Evolutionary conservation across 2,113 vertebrate genomes (phyloP), one percentile per base, ranked within the genome.

Genomic region (Nothoprocta pentlandii): DNA sequence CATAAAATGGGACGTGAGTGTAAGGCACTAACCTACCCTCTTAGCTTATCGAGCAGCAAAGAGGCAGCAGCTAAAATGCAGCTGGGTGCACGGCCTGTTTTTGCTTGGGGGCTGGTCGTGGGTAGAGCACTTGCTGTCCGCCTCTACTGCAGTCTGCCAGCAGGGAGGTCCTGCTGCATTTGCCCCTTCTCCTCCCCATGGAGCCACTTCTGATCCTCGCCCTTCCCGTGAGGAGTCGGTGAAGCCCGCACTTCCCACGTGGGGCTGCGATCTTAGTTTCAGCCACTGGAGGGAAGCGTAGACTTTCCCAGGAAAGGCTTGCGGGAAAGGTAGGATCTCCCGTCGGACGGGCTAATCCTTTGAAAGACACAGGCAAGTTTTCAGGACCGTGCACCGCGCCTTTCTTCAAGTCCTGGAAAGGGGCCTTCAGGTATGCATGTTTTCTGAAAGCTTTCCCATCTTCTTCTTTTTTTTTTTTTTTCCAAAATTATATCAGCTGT

Each of bases 231-330:
- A 25, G 51, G 25, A 42, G 12, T 13, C 68, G 30, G 23, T 44
- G 17, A 32, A 15, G 3, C 8, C 25, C 2, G 0, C 0, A 0
- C 59, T 62, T 36, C 19, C 62, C 22, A 2, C 20, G 12, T 3
- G 54, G 23, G 76, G 67, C 36, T 30, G 54, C 10, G 12, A 36
- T 88, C 67, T 78, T 19, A 32, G 4, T 23, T 21, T 66, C 80
- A 47, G 42, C 49, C 89, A 42, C 34, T 0, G 62, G 89, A 51
- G 68, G 85, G 67, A 93, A 81, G 44, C 78, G 73, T 5, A 53
- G 69, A 19, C 67, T 85, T 42, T 62, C 39, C 3, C 63, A 34
- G 4, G 30, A 51, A n/a, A 9, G 6, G 68, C 16, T 32, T 7
- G 11, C 2, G 46, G 36, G 42, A 0, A 1, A 62, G 6, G 8